Base-by-base conservation (phyloP, 1,140 invertebrate genomes). In the Ceratoteleas bidentatus region DNA sequence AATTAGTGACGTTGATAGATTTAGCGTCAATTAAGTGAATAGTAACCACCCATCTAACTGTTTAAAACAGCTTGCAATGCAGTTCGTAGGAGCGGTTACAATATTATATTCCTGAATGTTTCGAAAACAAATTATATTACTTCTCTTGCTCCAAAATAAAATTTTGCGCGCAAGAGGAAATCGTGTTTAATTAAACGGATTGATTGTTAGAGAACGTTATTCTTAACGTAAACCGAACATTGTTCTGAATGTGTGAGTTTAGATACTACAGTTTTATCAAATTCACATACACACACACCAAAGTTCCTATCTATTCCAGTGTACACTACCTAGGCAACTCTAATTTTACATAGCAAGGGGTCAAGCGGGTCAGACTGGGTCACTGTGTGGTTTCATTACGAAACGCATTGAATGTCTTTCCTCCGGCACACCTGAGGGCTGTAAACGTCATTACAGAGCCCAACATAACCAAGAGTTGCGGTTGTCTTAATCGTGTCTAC, bases 361-460 rank as follows among this genome's bases (percentile, higher is more conserved):
- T 77, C 76, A 76, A 68, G 50, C 73, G 69, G 77, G 77, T 84
- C 74, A 81, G 62, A 69, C 69, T 74, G 69, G 82, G 77, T 81
- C 77, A 84, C 58, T 68, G 54, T 84, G 82, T 70, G 82, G 82
- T 84, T 84, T 84, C 82, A 84, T 84, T 82, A 77, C 75, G 74
- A 84, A 84, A 75, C 57, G 75, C 70, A 69, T 75, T 73, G 66
- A 77, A 75, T 60, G 57, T 77, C 82, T 77, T 82, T 84, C 83
- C 80, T 83, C 69, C 68, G 69, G 66, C 79, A 81, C 84, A 84
- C 81, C 83, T 84, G 83, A 79, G 77, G 62, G 81, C 57, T 83
- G 83, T 86, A 86, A 86, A 84, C 70, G 85, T 85, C 84, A 79
- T 85, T 85, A 85, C 84, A 82, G 84, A 85, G 72, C 76, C 54